These are phyloP conservation scores for Mythimna pallens DNA, from an alignment of 2,888 invertebrate genomes.

Conservation along the genomic window DNA sequence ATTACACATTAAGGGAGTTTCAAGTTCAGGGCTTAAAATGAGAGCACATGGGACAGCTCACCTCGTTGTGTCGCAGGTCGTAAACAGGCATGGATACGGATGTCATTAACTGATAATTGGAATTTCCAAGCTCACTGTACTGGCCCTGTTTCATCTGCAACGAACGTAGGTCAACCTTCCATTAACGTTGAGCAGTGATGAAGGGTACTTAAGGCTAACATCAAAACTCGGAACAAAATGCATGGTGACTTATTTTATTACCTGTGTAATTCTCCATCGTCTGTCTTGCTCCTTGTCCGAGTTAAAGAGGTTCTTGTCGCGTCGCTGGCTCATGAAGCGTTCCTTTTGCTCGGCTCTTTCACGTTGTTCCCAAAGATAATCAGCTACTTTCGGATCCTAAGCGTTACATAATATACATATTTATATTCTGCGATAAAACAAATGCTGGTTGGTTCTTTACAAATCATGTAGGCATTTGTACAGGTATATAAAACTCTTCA, in stretches of 20 bases:
- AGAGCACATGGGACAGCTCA: constrained; percentile 84
- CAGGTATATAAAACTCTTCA: background rate
- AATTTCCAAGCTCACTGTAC: constrained; percentile 90
- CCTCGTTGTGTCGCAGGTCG: constrained; percentile 96
- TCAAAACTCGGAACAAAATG: background rate
- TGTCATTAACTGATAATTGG: constrained; percentile 96
- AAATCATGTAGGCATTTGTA: background rate
- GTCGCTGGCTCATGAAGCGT: constrained; percentile 92
- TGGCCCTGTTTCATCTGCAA: constrained; percentile 91
- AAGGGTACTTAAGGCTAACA: constrained; percentile 35
- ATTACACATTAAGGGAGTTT: constrained; percentile 63
- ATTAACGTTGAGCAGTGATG: constrained; percentile 37
- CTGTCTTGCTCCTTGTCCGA: constrained; percentile 92
- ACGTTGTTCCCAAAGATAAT: constrained; percentile 96
- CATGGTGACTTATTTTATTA: constrained; percentile 48
- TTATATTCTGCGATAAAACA: background rate
- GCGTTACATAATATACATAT: constrained; percentile 14
- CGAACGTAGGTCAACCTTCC: constrained; percentile 27
- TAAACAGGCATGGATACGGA: constrained; percentile 98
- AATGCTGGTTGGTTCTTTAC: background rate
- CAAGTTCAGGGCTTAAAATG: constrained; percentile 51
- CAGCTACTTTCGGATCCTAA: constrained; percentile 96
- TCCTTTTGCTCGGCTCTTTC: constrained; percentile 95
- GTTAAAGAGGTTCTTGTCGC: constrained; percentile 91
- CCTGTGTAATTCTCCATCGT: constrained; percentile 89